Percentiles rank a stretch among this genome's conserved stretches.
Evolutionary conservation across 2,888 invertebrate species (phyloP).

Genomic region (Acrocyrtus sp.): DNA sequence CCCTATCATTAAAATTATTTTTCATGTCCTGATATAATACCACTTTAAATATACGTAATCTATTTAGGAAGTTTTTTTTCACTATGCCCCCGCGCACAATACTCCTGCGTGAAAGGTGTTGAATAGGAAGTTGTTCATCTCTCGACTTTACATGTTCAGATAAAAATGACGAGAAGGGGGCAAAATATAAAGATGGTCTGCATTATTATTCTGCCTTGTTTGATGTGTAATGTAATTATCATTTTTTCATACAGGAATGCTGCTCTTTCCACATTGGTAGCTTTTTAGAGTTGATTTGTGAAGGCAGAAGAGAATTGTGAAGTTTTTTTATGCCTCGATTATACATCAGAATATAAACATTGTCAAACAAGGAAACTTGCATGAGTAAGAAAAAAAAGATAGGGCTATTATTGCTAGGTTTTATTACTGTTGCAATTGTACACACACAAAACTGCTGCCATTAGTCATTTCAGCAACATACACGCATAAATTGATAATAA

Average conservation of each 20-base stretch:
- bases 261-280: too few species aligned
- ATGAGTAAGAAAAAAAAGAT: neutral
- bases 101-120: neutral
- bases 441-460: too few species aligned
- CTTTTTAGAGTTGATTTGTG: conserved; percentile 16
- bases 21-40: conserved; percentile 5
- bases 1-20: conserved; percentile 21
- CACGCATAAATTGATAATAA: neutral
- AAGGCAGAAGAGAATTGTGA: neutral
- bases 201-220: neutral
- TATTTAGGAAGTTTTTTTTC: conserved; percentile 43
- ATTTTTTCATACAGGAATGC: neutral
- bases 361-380: conserved; percentile 47
- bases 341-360: neutral
- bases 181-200: too few species aligned
- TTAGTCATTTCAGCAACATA: neutral
- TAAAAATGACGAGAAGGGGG: neutral
- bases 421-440: neutral
- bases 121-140: conserved; percentile 33
- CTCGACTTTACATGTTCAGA: neutral
- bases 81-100: too few species aligned
- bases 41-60: conserved; percentile 16
- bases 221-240: conserved; percentile 5
- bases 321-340: neutral
- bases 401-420: too few species aligned